These are phyloP conservation scores for Nomia melanderi DNA, from an alignment of 1,140 invertebrate genomes.

Conservation along the genomic window DNA sequence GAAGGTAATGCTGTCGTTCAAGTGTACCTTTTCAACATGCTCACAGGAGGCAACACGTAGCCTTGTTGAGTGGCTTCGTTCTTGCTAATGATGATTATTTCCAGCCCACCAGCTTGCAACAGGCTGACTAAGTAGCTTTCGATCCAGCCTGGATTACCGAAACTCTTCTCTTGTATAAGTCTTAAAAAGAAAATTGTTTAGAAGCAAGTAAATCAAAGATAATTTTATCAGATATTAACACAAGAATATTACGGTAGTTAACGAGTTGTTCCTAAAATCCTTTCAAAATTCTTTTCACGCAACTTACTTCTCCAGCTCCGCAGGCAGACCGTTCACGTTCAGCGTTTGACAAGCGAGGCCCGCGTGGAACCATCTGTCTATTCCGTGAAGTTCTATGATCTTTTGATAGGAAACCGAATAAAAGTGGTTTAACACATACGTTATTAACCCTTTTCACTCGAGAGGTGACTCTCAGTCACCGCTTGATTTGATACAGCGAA, in stretches of 20 bases:
- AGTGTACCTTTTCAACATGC: constrained; percentile 76
- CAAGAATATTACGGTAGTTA: not conserved
- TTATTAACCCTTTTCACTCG: too few relatives aligned
- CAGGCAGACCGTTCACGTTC: constrained; percentile 82
- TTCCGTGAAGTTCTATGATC: constrained; percentile 69
- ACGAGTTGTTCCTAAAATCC: not conserved
- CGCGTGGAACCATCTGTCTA: constrained; percentile 83
- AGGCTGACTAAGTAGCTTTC: constrained; percentile 84
- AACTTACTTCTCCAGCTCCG: constrained; percentile 83
- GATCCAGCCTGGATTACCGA: constrained; percentile 85
- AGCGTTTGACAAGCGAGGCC: constrained; percentile 84
- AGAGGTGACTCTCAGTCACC: too few relatives aligned
- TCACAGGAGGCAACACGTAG: constrained; percentile 75
- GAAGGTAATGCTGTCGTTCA: not conserved
- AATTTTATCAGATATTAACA: too few relatives aligned
- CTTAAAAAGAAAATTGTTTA: constrained; percentile 73
- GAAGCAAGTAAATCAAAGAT: too few relatives aligned
- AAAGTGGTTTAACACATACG: not conserved
- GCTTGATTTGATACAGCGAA: too few relatives aligned
- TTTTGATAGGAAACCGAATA: constrained; percentile 35
- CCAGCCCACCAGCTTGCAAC: constrained; percentile 80
- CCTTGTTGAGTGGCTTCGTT: constrained; percentile 69
- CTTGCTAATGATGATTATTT: constrained; percentile 74
- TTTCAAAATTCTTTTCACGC: not conserved
- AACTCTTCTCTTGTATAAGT: constrained; percentile 82